These are phyloP conservation scores for Labroides dimidiatus DNA, from an alignment of 2,797 vertebrate genomes.

Conservation along the genomic window DNA sequence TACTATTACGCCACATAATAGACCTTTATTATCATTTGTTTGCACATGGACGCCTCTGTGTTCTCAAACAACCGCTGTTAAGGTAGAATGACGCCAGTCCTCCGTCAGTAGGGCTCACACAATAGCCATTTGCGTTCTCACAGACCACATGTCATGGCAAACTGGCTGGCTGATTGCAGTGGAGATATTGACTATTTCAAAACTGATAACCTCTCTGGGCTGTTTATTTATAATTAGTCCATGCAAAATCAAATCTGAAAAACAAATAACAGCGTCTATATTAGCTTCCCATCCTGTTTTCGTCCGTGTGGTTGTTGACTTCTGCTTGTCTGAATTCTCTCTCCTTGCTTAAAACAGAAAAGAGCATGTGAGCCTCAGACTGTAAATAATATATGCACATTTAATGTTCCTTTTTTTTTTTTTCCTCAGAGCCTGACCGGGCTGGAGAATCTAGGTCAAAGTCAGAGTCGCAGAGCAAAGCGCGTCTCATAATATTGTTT, in stretches of 20 bases:
- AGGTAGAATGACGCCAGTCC: slow-evolving; percentile 37
- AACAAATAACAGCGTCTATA: slow-evolving; percentile 23
- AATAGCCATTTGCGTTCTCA: slow-evolving; percentile 5
- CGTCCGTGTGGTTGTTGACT: slow-evolving; percentile 44
- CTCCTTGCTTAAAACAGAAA: slow-evolving; percentile 36
- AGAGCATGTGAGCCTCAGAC: slow-evolving; percentile 28
- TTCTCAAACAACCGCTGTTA: slow-evolving; percentile 57
- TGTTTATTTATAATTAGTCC: neutral
- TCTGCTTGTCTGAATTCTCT: slow-evolving; percentile 21
- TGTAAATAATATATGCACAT: slow-evolving; percentile 74
- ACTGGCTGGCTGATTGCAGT: slow-evolving; percentile 4
- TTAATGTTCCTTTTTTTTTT: slow-evolving; percentile 43
- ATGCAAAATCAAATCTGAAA: neutral
- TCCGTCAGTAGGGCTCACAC: slow-evolving; percentile 9
- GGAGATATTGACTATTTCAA: slow-evolving; percentile 22
- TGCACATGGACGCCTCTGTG: slow-evolving; percentile 45
- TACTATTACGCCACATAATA: slow-evolving; percentile 57
- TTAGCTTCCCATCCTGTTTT: neutral
- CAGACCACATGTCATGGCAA: slow-evolving; percentile 4
- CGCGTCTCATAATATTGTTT: slow-evolving; percentile 49
- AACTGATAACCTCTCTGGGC: neutral
- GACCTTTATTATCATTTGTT: slow-evolving; percentile 70
- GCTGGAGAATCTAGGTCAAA: slow-evolving; percentile 74
- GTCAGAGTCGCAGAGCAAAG: slow-evolving; percentile 38
- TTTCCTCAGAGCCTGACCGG: slow-evolving; percentile 38